Evolutionary conservation across 1,140 invertebrate species (phyloP), one percentile per base, ranked within the genome.

Genomic region (Drosophila nikananu): DNA sequence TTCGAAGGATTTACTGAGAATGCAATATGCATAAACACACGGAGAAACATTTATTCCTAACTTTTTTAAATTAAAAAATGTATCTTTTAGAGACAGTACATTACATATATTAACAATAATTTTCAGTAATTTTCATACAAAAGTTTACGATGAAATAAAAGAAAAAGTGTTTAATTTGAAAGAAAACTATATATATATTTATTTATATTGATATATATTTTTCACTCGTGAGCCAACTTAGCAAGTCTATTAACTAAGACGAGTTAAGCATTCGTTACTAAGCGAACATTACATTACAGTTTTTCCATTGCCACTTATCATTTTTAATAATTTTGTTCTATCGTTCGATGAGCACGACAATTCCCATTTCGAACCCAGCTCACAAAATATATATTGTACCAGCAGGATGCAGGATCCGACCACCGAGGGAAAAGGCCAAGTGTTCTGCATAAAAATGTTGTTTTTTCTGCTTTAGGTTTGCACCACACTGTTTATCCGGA

Each of bases 391-490:
- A 23, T 23, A 49, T 49, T 49, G 48, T n/a, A 23, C 8, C 32
- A 55, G 49, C 41, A 39, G 27, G 12, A 23, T 42, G 49, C 37
- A 39, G 55, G 17, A 46, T 54, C 51, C 54, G 32, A 25, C 57
- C 51, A 21, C 42, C 57, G 37, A 55, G 44, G n/a, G 15, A 73
- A 46, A 54, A 42, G 52, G 39, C 48, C 39, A 77, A 84, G 81
- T 77, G 65, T 67, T 64, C 52, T 65, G 77, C 77, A 84, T 67
- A 76, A 80, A 66, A 84, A 72, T 76, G 63, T 70, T 75, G 49
- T 46, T 65, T 60, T 57, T 35, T 35, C 62, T 57, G 60, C 49
- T 67, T 42, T 64, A 74, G 77, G 49, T 76, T 81, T 66, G 59
- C 52, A 25, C 49, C 62, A 21, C 46, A 41, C 46, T 66, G 65